phyloP scores from a whole-genome alignment of 2,113 vertebrate species.

The Urocitellus parryii region DNA sequence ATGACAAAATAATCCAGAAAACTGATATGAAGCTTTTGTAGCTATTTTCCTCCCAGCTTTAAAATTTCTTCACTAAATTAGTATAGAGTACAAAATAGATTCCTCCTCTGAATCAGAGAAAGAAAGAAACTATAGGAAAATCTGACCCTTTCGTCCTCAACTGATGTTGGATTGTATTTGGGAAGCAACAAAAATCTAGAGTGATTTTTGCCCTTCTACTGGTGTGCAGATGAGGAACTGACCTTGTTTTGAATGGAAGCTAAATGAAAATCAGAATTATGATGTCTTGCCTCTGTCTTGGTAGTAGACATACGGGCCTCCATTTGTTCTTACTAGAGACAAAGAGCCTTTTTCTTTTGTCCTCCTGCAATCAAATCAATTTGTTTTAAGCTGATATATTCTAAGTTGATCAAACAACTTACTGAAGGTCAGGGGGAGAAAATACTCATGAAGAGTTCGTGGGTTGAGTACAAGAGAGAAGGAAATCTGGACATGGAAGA shows the following conservation, averaged over 20 bases:
- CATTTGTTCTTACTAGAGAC: neutral
- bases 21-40: neutral
- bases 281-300: neutral
- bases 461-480: neutral
- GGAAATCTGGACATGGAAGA: constrained; percentile 34
- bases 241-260: neutral
- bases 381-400: constrained; percentile 45
- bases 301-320: neutral
- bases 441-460: neutral
- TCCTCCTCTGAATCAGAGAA: neutral
- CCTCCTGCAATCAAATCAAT: neutral
- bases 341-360: neutral
- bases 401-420: constrained; percentile 45
- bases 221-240: neutral
- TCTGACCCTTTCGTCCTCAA: neutral
- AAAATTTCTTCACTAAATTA: neutral
- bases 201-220: neutral
- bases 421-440: neutral
- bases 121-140: neutral
- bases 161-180: neutral
- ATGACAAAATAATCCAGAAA: constrained; percentile 14
- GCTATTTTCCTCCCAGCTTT: neutral
- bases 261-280: neutral
- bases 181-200: neutral
- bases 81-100: neutral